Evolutionary conservation across 2,888 invertebrate species (phyloP).

Genomic region (Corbicula japonica): DNA sequence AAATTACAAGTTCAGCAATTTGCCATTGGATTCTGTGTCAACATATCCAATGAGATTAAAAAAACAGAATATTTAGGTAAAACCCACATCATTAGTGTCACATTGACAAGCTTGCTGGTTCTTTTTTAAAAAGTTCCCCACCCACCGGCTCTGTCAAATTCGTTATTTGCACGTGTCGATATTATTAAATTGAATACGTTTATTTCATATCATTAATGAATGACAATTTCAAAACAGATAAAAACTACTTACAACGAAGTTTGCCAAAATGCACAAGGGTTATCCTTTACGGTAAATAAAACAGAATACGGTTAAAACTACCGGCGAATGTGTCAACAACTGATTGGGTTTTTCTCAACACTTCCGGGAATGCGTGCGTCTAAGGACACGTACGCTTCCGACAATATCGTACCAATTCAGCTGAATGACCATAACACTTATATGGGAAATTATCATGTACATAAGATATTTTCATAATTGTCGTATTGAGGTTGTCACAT

Average conservation of each 20-base stretch:
- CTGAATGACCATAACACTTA: too few relatives aligned
- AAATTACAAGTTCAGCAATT: too few relatives aligned
- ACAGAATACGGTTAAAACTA: not conserved
- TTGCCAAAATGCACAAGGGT: not conserved
- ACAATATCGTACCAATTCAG: not conserved
- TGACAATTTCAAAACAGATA: not conserved
- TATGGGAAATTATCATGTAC: too few relatives aligned
- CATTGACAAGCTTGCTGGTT: too few relatives aligned
- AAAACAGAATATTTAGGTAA: too few relatives aligned
- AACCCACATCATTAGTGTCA: too few relatives aligned
- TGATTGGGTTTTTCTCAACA: slow-evolving; percentile 59
- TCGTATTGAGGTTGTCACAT: too few relatives aligned
- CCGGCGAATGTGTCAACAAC: slow-evolving; percentile 64
- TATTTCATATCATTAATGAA: not conserved
- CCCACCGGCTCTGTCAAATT: too few relatives aligned
- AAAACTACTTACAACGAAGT: slow-evolving; percentile 13
- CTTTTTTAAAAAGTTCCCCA: too few relatives aligned
- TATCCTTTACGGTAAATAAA: not conserved
- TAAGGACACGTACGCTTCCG: slow-evolving; percentile 63
- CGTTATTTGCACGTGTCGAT: slow-evolving; percentile 29
- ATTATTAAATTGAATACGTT: not conserved
- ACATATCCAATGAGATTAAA: too few relatives aligned
- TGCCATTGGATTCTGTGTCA: too few relatives aligned
- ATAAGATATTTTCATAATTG: too few relatives aligned
- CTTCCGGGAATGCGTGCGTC: slow-evolving; percentile 62